Conservation (phyloP, 2,797 vertebrate genomes). For the Rhinella marina region DNA sequence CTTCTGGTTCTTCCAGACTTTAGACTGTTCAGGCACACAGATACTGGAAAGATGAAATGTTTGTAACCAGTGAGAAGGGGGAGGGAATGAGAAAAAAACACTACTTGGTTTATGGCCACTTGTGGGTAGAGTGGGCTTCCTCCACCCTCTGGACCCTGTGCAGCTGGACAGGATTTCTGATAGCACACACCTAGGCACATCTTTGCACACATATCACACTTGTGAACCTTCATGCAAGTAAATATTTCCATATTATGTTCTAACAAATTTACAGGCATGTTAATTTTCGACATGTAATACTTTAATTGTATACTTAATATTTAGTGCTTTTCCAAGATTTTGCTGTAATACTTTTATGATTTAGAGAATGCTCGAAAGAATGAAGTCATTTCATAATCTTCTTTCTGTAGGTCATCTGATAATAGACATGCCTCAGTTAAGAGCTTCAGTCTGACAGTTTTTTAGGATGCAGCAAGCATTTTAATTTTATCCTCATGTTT, state of each 20-base stretch:
- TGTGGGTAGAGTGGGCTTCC: no score
- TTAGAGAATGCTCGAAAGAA: neutral
- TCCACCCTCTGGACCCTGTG: no score
- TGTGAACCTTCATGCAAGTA: neutral
- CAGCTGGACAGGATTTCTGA: no score
- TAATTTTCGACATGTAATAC: neutral
- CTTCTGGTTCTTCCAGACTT: no score
- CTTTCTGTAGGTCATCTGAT: slow-evolving; percentile 22
- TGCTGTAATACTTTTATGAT: neutral
- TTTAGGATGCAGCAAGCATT: neutral
- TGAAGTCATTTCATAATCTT: neutral
- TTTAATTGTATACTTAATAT: neutral
- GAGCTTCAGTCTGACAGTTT: neutral
- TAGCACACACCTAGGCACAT: no score
- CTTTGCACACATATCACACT: neutral
- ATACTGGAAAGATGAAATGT: no score
- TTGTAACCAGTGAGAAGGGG: no score
- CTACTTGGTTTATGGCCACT: no score
- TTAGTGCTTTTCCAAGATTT: slow-evolving; percentile 1
- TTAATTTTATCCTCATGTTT: neutral
- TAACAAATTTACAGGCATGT: neutral
- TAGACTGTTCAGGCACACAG: no score
- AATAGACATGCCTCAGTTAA: neutral
- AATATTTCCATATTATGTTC: neutral
- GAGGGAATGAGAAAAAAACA: no score